These are phyloP conservation scores for Leistus spinibarbis DNA, from an alignment of 2,888 invertebrate species.

Conservation along the genomic window DNA sequence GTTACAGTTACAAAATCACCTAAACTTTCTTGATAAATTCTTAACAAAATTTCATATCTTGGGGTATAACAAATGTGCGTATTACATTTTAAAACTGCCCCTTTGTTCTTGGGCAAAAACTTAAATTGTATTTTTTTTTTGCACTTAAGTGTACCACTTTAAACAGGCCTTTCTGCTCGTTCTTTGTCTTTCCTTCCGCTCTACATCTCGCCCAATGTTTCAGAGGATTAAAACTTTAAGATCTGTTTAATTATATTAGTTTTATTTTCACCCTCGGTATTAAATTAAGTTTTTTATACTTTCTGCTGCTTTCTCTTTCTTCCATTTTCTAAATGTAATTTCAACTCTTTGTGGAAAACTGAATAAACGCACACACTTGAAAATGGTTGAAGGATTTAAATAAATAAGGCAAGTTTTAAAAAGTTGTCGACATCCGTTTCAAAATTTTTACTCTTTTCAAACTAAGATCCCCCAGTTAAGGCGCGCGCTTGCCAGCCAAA, in stretches of 20 bases:
- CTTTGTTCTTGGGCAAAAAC: conserved; percentile 17
- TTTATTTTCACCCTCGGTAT: conserved; percentile 20
- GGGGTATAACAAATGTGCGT: neutral
- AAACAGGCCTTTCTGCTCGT: neutral
- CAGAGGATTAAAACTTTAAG: conserved; percentile 35
- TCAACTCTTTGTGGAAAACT: conserved; percentile 28
- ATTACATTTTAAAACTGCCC: neutral
- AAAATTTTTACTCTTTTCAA: neutral
- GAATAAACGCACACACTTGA: neutral
- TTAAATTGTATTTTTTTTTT: conserved; percentile 36
- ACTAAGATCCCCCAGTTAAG: neutral
- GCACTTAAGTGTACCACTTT: neutral
- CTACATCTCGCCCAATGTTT: neutral
- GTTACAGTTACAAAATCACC: no score
- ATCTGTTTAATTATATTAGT: conserved; percentile 38
- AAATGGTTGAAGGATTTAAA: neutral
- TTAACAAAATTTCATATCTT: neutral
- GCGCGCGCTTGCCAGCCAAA: neutral
- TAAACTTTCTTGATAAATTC: neutral
- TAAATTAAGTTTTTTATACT: conserved; percentile 35
- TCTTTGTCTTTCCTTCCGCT: neutral
- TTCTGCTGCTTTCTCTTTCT: conserved; percentile 12
- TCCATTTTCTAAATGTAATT: conserved; percentile 38
- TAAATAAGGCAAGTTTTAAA: neutral
- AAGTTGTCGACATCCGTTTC: neutral